Conservation (phyloP, 2,113 vertebrate species). For the Arvicanthis niloticus region DNA sequence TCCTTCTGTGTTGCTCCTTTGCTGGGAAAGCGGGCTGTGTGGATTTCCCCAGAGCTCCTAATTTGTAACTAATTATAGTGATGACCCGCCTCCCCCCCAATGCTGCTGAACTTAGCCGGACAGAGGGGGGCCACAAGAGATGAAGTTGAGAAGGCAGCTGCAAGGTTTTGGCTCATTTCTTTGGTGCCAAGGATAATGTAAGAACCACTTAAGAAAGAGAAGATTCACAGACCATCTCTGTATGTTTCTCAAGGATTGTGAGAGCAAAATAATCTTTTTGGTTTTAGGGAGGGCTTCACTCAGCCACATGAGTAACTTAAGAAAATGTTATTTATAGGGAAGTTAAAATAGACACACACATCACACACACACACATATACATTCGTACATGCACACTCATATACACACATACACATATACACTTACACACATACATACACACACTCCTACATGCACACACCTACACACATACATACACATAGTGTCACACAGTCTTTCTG, state of each 20-base stretch:
- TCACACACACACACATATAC: background rate
- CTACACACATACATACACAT: background rate
- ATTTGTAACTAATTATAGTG: constrained; percentile 20
- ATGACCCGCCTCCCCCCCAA: background rate
- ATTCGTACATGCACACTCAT: background rate
- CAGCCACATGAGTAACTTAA: background rate
- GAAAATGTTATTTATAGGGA: constrained; percentile 16
- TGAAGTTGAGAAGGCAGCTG: constrained; percentile 13
- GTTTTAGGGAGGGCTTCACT: background rate
- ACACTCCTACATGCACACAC: background rate
- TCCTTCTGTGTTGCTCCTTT: background rate
- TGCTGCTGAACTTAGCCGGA: background rate
- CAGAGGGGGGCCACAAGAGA: constrained; percentile 30
- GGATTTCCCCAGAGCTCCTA: background rate
- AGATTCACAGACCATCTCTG: background rate
- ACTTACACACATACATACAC: background rate
- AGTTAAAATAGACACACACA: background rate
- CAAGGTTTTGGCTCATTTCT: constrained; percentile 45
- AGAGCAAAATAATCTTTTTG: background rate
- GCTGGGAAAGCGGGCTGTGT: background rate
- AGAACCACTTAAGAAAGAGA: constrained; percentile 14
- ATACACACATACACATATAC: background rate
- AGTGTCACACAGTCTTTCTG: no score
- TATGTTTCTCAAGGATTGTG: background rate
- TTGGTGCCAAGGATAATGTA: constrained; percentile 57